These are phyloP conservation scores for Pterocles gutturalis DNA, from an alignment of 2,113 vertebrate genomes.

Conservation along the genomic window DNA sequence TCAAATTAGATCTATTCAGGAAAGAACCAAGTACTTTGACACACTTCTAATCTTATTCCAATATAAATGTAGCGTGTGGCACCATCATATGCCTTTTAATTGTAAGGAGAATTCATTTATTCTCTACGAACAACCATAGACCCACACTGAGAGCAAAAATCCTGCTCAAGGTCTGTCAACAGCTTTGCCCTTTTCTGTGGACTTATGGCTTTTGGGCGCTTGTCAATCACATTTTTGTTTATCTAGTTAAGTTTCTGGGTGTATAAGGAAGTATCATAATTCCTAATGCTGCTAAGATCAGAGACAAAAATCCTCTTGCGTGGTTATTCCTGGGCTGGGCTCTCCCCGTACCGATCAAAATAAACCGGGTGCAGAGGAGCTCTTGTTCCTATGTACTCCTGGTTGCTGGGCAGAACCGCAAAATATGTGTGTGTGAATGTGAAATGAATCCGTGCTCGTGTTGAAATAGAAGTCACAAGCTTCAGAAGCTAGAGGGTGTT, in stretches of 20 bases:
- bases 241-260: constrained; percentile 15
- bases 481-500: background rate
- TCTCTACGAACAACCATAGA: background rate
- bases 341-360: background rate
- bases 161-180: background rate
- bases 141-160: background rate
- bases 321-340: background rate
- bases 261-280: constrained; percentile 26
- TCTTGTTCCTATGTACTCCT: background rate
- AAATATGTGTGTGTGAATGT: background rate
- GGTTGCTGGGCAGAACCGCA: constrained; percentile 7
- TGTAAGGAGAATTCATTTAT: background rate
- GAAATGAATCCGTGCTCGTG: background rate
- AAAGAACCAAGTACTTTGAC: background rate
- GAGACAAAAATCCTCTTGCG: constrained; percentile 6
- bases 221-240: background rate
- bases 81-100: background rate
- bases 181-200: background rate
- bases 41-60: background rate
- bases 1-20: background rate
- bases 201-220: background rate
- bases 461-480: background rate
- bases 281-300: background rate
- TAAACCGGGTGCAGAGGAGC: background rate
- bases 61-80: background rate